These are phyloP conservation scores for Anabas testudineus DNA, from an alignment of 2,797 vertebrate species.

Conservation along the genomic window DNA sequence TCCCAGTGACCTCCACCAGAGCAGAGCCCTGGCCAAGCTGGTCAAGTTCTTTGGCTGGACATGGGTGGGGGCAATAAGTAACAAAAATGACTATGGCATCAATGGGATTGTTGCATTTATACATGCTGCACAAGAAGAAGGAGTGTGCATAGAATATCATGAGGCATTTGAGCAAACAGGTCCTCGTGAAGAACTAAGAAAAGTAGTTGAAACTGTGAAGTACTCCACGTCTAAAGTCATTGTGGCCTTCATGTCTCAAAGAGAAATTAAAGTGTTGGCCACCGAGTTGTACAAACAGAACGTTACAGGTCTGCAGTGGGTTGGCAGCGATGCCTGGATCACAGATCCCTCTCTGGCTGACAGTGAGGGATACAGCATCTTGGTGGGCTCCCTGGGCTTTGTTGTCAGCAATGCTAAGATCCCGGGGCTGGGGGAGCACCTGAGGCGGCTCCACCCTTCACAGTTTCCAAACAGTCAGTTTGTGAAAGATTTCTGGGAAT, in stretches of 20 bases:
- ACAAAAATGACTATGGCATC: conserved; percentile 79
- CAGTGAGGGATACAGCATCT: conserved; percentile 54
- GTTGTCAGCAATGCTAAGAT: conserved; percentile 69
- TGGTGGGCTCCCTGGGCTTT: conserved; percentile 74
- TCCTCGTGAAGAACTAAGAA: conserved; percentile 48
- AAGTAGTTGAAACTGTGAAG: conserved; percentile 65
- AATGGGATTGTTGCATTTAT: conserved; percentile 78
- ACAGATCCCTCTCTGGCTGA: conserved; percentile 74
- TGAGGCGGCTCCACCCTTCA: conserved; percentile 77
- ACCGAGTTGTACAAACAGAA: conserved; percentile 77
- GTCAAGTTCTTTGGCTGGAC: conserved; percentile 84
- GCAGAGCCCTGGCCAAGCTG: conserved; percentile 81
- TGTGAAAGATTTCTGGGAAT: conserved; percentile 79
- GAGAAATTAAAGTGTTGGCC: conserved; percentile 81
- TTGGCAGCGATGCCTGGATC: conserved; percentile 86
- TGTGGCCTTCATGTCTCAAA: conserved; percentile 82
- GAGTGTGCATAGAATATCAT: conserved; percentile 83
- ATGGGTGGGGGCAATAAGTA: conserved; percentile 81
- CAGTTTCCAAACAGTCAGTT: conserved; percentile 80
- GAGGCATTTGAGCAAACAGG: conserved; percentile 75
- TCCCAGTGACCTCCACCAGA: conserved; percentile 85
- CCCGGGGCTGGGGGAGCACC: conserved; percentile 75
- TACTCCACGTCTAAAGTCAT: conserved; percentile 80
- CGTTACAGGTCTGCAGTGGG: conserved; percentile 81
- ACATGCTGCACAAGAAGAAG: conserved; percentile 75